Percentiles rank a stretch among this genome's conserved stretches.
Evolutionary conservation across 2,797 vertebrate species (phyloP).

Genomic region (Gymnoscopelus microlampas): DNA sequence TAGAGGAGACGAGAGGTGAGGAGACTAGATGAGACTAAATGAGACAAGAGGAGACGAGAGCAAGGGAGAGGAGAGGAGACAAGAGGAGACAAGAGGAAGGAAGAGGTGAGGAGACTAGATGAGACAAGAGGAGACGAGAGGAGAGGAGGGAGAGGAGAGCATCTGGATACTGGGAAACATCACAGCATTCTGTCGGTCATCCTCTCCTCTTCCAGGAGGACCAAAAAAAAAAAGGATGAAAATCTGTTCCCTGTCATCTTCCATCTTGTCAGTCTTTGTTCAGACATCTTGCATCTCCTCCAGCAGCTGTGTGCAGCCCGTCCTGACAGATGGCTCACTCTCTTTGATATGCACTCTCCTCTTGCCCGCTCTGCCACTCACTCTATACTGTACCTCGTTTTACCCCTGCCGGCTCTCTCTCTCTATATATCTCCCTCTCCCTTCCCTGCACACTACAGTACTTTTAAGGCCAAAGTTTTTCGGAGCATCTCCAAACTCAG

Average conservation of each 20-base stretch:
- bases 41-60: constrained; percentile 32
- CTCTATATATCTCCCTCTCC: constrained; percentile 1
- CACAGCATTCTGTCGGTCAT: constrained; percentile 81
- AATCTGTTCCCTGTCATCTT: constrained; percentile 98
- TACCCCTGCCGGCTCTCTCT: constrained; percentile 13
- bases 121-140: no score
- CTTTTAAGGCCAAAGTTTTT: constrained; percentile 55
- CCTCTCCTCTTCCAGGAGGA: constrained; percentile 83
- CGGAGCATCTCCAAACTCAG: constrained; percentile 17
- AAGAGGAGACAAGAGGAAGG: no score
- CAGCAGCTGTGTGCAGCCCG: constrained; percentile 90
- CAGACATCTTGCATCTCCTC: constrained; percentile 91
- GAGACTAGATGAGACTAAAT: constrained; percentile 8
- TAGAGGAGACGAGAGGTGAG: constrained; percentile 31
- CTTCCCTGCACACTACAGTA: constrained; percentile 2
- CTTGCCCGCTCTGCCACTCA: constrained; percentile 45
- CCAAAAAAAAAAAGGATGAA: constrained; percentile 81
- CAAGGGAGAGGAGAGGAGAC: constrained; percentile 26
- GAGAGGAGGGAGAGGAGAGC: constrained; percentile 65
- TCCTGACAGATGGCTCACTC: constrained; percentile 89
- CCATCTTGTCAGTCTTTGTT: constrained; percentile 95
- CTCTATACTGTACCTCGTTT: constrained; percentile 29
- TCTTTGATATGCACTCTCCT: constrained; percentile 79
- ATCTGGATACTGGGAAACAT: constrained; percentile 92
- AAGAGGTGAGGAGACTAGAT: no score